Evolutionary conservation across 2,113 vertebrate genomes (phyloP).

Genomic region (Myotis yumanensis): DNA sequence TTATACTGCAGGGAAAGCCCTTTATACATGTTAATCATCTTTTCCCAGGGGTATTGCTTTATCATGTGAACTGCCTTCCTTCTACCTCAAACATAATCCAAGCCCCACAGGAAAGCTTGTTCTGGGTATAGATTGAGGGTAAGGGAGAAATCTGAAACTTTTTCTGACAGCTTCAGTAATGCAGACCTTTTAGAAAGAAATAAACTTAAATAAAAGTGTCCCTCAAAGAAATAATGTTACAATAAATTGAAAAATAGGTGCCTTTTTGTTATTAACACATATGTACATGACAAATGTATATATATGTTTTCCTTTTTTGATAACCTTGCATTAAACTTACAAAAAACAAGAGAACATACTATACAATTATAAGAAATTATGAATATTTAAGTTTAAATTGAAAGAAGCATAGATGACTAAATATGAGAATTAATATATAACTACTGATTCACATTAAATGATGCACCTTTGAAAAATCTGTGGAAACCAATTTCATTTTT

Average conservation of each 20-base stretch:
- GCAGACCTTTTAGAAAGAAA: conserved; percentile 75
- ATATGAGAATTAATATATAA: not conserved
- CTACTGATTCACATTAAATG: not conserved
- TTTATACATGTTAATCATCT: conserved; percentile 92
- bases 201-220: conserved; percentile 52
- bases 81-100: conserved; percentile 79
- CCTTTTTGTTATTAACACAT: not conserved
- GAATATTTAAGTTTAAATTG: not conserved
- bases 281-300: not conserved
- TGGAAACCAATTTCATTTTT: not conserved
- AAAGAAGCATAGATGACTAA: not conserved
- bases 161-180: conserved; percentile 76
- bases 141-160: conserved; percentile 85
- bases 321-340: not conserved
- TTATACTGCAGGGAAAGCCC: conserved; percentile 91
- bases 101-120: conserved; percentile 50
- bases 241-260: not conserved
- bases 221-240: not conserved
- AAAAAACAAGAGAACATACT: not conserved
- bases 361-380: not conserved
- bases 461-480: not conserved
- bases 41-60: conserved; percentile 85
- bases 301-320: not conserved
- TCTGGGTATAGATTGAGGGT: conserved; percentile 15
- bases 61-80: conserved; percentile 82